A percentile compares a stretch with the other conserved stretches of the same genome.
Conservation (phyloP, 2,113 vertebrate genomes). For the Platysteira castanea region DNA sequence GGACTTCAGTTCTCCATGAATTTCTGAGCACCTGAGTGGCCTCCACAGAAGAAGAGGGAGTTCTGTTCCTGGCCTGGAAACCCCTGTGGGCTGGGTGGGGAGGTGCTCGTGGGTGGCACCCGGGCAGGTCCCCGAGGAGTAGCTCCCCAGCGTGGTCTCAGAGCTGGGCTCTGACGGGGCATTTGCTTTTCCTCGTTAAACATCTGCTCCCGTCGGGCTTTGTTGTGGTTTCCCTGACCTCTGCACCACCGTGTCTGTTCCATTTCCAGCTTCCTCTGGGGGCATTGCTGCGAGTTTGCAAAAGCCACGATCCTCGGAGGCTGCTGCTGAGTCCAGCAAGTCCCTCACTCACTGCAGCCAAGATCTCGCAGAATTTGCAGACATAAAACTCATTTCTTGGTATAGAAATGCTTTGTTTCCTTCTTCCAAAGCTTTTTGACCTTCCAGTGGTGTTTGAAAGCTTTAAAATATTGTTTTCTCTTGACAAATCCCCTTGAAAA, state of each 20-base stretch:
- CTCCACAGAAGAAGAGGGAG: fast-evolving
- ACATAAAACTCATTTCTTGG: not conserved
- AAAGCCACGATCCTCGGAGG: not conserved
- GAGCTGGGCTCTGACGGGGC: not conserved
- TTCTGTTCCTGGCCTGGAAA: not conserved
- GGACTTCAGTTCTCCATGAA: not conserved
- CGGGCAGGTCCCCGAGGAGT: fast-evolving
- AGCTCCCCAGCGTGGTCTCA: fast-evolving
- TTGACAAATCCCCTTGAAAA: not conserved
- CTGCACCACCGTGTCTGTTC: not conserved
- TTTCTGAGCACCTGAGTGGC: not conserved
- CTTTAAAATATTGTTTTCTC: not conserved
- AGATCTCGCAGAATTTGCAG: not conserved
- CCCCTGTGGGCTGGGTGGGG: not conserved
- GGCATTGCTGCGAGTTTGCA: not conserved
- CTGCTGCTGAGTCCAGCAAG: not conserved
- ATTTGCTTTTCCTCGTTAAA: not conserved
- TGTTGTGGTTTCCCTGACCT: not conserved
- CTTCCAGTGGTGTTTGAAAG: not conserved
- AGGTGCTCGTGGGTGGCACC: fast-evolving
- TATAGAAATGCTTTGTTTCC: not conserved
- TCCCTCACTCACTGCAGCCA: not conserved
- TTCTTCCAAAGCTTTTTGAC: not conserved
- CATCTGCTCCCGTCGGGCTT: not conserved
- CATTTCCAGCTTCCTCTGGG: not conserved